Evolutionary conservation across 2,797 vertebrate genomes (phyloP).

Genomic region (Myotis findleyi): DNA sequence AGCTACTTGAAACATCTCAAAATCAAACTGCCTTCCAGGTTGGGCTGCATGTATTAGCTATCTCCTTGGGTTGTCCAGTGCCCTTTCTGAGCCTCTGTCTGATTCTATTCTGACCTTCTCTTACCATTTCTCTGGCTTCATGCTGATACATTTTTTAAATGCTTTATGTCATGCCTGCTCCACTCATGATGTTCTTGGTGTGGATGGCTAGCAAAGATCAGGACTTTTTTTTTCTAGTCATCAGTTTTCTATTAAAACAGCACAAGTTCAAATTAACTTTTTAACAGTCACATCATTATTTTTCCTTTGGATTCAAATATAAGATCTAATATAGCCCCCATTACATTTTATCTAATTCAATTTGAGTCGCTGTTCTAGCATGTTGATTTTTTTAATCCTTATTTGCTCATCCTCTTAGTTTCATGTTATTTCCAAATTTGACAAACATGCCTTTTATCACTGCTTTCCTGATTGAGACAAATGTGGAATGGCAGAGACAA

Average conservation of each 20-base stretch:
- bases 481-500: background rate
- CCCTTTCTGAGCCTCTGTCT: background rate
- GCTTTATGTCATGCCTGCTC: background rate
- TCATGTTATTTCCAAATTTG: conserved; percentile 21
- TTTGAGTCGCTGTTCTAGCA: conserved; percentile 29
- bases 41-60: background rate
- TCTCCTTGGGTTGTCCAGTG: too few relatives aligned
- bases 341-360: conserved; percentile 41
- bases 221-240: background rate
- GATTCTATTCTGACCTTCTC: background rate
- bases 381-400: background rate
- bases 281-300: background rate
- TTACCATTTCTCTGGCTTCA: background rate
- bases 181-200: background rate
- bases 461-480: conserved; percentile 50
- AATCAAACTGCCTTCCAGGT: background rate
- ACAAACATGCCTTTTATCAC: conserved; percentile 21
- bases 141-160: background rate
- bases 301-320: background rate
- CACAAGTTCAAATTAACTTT: conserved; percentile 24
- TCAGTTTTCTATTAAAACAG: background rate
- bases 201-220: background rate
- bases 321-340: background rate
- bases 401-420: conserved; percentile 39
- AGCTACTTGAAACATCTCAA: background rate